phyloP scores from a whole-genome alignment of 2,797 vertebrate genomes.

The Liasis olivaceus region DNA sequence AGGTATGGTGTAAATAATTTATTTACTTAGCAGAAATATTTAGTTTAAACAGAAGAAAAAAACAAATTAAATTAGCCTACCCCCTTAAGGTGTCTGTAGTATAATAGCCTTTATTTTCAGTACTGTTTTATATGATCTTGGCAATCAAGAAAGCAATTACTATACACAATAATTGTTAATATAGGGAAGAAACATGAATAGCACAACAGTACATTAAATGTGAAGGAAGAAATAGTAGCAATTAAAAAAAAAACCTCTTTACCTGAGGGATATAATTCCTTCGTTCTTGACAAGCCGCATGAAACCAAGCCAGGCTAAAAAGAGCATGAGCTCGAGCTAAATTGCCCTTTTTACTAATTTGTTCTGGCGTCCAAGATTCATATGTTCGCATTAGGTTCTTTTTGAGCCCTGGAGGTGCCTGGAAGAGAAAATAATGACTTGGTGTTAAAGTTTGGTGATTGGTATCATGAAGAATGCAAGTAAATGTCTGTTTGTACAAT shows the following conservation, averaged over 20 bases:
- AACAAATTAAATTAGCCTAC: neutral
- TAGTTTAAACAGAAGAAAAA: neutral
- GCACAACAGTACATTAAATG: neutral
- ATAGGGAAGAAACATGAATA: neutral
- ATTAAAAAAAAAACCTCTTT: slow-evolving; percentile 13
- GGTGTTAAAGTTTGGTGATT: neutral
- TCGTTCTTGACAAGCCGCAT: slow-evolving; percentile 95
- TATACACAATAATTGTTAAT: slow-evolving; percentile 3
- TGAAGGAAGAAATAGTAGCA: neutral
- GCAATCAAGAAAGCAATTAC: neutral
- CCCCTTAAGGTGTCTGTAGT: neutral
- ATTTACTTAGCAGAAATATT: neutral
- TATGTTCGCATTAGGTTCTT: slow-evolving; percentile 96
- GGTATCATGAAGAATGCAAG: neutral
- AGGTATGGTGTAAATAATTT: neutral
- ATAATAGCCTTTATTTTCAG: neutral
- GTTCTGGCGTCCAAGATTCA: slow-evolving; percentile 93
- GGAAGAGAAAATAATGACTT: slow-evolving; percentile 36
- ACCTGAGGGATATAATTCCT: slow-evolving; percentile 98
- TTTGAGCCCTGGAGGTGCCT: slow-evolving; percentile 96
- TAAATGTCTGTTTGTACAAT: neutral
- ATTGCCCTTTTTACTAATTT: slow-evolving; percentile 88
- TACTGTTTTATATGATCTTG: neutral
- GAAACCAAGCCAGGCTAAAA: slow-evolving; percentile 97
- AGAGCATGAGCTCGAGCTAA: slow-evolving; percentile 86